These are phyloP conservation scores for Trachelus troglodyta DNA, from an alignment of 2,888 invertebrate genomes.

Conservation along the genomic window DNA sequence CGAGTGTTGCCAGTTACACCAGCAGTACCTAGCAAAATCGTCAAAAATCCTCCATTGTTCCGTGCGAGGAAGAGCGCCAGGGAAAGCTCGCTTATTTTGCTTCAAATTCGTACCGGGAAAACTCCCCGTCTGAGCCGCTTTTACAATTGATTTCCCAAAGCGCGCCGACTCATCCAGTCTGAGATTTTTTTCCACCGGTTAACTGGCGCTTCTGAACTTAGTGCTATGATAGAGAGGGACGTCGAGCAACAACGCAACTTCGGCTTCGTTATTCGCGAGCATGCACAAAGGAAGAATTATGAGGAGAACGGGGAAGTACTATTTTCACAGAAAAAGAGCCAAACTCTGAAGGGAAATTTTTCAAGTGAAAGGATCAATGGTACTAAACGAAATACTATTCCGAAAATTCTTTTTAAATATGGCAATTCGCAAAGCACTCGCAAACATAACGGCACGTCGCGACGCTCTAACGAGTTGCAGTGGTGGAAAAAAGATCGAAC, in stretches of 20 bases:
- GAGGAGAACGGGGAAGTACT: too few relatives aligned
- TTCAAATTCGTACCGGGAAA: not conserved
- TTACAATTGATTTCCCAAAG: not conserved
- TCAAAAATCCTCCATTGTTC: not conserved
- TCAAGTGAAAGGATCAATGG: too few relatives aligned
- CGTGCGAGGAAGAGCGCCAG: not conserved
- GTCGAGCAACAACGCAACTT: not conserved
- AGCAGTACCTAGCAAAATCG: conserved; percentile 45
- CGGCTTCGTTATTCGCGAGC: not conserved
- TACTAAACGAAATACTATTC: too few relatives aligned
- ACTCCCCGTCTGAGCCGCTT: not conserved
- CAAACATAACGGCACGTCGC: not conserved
- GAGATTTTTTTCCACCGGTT: not conserved
- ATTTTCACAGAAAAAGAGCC: too few relatives aligned
- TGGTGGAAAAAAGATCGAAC: not conserved
- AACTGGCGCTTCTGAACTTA: not conserved
- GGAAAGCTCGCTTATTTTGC: not conserved
- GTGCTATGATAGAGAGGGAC: not conserved
- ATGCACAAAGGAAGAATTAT: not conserved
- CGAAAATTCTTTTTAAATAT: not conserved
- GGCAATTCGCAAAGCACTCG: not conserved
- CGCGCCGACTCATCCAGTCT: not conserved
- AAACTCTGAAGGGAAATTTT: too few relatives aligned
- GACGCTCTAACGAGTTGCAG: not conserved
- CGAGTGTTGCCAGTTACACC: conserved; percentile 35